Evolutionary conservation across 2,113 vertebrate genomes (phyloP).

Genomic region (Calypte anna): DNA sequence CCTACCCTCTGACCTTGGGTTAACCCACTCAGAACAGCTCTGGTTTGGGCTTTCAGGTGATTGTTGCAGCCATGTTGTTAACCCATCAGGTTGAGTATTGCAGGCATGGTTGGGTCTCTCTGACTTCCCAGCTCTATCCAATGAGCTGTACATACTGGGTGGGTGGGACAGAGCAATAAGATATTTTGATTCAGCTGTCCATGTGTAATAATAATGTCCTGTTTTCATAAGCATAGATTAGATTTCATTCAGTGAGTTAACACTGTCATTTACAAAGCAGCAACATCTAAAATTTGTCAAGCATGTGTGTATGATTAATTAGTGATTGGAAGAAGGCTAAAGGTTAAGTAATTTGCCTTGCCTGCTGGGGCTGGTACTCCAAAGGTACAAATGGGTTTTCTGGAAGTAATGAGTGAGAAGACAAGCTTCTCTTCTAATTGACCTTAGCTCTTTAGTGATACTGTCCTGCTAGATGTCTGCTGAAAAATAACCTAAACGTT

Average conservation of each 20-base stretch:
- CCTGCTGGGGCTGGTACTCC: neutral
- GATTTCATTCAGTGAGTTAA: neutral
- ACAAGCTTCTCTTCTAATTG: neutral
- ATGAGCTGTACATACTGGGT: accelerated
- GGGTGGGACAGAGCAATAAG: neutral
- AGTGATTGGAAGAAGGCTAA: neutral
- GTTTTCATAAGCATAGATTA: neutral
- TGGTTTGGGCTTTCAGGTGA: neutral
- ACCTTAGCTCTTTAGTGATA: neutral
- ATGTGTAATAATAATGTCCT: no score
- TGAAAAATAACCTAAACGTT: neutral
- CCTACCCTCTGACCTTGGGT: constrained; percentile 12
- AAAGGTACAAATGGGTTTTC: neutral
- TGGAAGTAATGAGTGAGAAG: neutral
- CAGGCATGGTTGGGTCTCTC: no score
- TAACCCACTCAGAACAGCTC: neutral
- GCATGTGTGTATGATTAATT: neutral
- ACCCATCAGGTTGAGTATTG: neutral
- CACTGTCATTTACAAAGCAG: neutral
- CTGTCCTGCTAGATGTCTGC: neutral
- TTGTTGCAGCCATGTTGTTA: neutral
- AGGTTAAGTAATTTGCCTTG: neutral
- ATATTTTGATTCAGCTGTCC: neutral
- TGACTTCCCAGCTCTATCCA: neutral
- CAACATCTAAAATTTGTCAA: neutral